Evolutionary conservation across 1,140 invertebrate species (phyloP).

Genomic region (Hypsibius dujardini): DNA sequence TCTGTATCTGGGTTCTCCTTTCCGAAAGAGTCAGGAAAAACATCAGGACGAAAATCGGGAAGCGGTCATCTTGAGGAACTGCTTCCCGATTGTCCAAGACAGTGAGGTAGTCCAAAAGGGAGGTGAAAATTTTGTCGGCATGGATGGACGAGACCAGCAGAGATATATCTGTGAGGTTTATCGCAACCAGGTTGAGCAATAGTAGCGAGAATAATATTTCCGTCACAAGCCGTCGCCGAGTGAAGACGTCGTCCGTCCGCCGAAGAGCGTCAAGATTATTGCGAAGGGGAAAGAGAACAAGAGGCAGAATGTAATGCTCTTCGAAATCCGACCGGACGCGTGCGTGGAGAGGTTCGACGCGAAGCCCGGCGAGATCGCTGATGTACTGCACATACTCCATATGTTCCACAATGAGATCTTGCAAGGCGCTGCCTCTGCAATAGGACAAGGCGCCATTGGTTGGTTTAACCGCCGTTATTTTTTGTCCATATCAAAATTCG

Average conservation of each 20-base stretch:
- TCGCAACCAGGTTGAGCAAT: background rate
- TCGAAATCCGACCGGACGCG: background rate
- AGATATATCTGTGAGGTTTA: background rate
- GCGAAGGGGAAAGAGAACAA: background rate
- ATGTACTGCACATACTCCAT: slow-evolving; percentile 93
- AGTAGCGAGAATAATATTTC: background rate
- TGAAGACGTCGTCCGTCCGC: background rate
- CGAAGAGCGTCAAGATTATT: background rate
- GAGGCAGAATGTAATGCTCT: background rate
- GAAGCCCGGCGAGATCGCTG: slow-evolving; percentile 82
- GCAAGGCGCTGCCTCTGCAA: slow-evolving; percentile 56
- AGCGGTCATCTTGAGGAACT: background rate
- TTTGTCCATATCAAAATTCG: too few species aligned
- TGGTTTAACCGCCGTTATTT: too few species aligned
- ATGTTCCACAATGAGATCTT: slow-evolving; percentile 89
- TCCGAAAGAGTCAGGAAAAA: background rate
- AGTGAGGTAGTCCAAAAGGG: background rate
- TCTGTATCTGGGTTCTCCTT: too few species aligned
- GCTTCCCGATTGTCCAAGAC: background rate
- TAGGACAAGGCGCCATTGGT: slow-evolving; percentile 22
- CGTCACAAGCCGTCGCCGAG: background rate
- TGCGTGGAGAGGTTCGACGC: slow-evolving; percentile 69
- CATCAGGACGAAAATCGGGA: background rate
- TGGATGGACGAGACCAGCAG: background rate
- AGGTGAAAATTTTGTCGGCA: background rate